These are phyloP conservation scores for Oscarella lobularis DNA, from an alignment of 37 sponge, comb jelly and placozoan genomes.

Conservation along the genomic window DNA sequence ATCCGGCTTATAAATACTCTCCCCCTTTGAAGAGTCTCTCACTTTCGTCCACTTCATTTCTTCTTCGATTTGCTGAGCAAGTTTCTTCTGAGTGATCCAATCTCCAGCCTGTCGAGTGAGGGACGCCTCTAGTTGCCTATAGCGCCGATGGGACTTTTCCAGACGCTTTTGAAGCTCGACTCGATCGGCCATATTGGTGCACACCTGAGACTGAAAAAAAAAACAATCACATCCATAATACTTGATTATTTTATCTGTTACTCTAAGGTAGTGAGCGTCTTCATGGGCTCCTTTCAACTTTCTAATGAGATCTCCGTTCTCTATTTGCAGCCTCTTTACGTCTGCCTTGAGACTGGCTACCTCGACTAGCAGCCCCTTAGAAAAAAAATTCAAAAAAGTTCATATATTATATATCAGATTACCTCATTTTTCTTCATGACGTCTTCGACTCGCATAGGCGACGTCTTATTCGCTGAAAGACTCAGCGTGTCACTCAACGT, in stretches of 20 bases:
- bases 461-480: slow-evolving; percentile 13
- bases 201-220: slow-evolving; percentile 40
- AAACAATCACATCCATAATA: not conserved
- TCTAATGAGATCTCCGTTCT: slow-evolving; percentile 43
- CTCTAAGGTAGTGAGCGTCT: slow-evolving; percentile 69
- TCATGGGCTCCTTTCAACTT: slow-evolving; percentile 32
- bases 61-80: slow-evolving; percentile 18
- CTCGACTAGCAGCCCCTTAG: slow-evolving; percentile 50
- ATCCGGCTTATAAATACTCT: not conserved
- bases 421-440: slow-evolving; percentile 76
- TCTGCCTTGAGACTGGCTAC: slow-evolving; percentile 63
- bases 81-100: slow-evolving; percentile 44
- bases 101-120: slow-evolving; percentile 57
- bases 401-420: not conserved
- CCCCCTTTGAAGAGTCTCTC: not conserved
- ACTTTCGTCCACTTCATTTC: slow-evolving; percentile 38
- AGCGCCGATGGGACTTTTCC: slow-evolving; percentile 50
- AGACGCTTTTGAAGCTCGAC: slow-evolving; percentile 56
- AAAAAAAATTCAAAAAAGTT: not conserved
- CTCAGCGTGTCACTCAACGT: slow-evolving; percentile 47
- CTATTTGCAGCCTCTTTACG: slow-evolving; percentile 30
- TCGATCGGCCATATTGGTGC: slow-evolving; percentile 54
- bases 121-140: slow-evolving; percentile 48
- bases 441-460: slow-evolving; percentile 41
- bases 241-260: not conserved